Evolutionary conservation across 2,888 invertebrate genomes (phyloP).

Genomic region (Hydraecia micacea): DNA sequence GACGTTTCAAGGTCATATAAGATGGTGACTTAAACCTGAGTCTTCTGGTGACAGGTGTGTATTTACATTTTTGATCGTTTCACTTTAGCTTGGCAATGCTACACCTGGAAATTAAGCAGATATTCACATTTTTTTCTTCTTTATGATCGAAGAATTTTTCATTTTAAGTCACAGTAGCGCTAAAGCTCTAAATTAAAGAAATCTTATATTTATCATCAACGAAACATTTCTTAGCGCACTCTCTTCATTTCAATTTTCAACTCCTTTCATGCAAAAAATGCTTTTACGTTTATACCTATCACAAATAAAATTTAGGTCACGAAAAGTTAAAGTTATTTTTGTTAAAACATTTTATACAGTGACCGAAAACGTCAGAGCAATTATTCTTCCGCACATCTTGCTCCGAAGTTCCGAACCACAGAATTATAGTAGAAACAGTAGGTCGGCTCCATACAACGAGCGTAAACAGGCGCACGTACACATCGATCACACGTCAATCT

Average conservation of each 20-base stretch:
- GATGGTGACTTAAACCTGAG: no score
- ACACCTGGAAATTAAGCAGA: background rate
- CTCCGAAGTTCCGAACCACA: background rate
- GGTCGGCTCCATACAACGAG: background rate
- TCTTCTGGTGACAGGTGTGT: no score
- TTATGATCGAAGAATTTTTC: no score
- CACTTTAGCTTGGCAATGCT: background rate
- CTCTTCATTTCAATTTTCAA: slow-evolving; percentile 22
- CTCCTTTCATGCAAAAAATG: slow-evolving; percentile 20
- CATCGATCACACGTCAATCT: no score
- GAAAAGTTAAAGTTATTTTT: slow-evolving; percentile 35
- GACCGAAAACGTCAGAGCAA: slow-evolving; percentile 36
- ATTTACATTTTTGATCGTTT: no score
- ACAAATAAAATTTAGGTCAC: slow-evolving; percentile 43
- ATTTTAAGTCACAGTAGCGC: no score
- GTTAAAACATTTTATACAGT: slow-evolving; percentile 43
- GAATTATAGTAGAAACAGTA: background rate
- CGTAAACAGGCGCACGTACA: background rate
- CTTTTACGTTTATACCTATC: slow-evolving; percentile 10
- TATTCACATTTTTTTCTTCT: no score
- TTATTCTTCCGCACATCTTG: slow-evolving; percentile 51
- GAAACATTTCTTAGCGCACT: slow-evolving; percentile 3
- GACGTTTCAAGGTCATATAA: no score
- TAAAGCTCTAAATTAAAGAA: background rate
- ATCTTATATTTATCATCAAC: background rate